phyloP scores from a whole-genome alignment of 2,888 invertebrate genomes.

The Julus scanicus region DNA sequence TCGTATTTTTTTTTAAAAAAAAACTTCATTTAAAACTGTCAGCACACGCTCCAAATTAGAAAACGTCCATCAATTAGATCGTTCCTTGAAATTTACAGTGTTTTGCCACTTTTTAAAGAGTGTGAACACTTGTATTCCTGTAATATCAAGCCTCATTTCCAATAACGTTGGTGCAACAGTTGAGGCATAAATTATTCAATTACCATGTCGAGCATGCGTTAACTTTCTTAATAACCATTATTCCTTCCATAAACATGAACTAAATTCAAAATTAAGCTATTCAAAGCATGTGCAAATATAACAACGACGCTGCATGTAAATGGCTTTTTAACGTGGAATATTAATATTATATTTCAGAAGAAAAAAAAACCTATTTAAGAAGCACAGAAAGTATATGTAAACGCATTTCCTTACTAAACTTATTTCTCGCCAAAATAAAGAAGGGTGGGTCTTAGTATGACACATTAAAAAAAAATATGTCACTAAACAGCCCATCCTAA shows the following conservation, averaged over 20 bases:
- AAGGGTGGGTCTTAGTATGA: no score
- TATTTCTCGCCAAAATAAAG: no score
- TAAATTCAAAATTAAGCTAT: not conserved
- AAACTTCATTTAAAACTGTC: not conserved
- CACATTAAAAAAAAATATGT: no score
- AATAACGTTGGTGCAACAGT: not conserved
- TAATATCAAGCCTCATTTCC: not conserved
- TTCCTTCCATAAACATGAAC: not conserved
- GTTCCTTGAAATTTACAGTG: not conserved
- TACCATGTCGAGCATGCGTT: not conserved
- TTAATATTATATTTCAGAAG: no score
- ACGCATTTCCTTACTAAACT: no score
- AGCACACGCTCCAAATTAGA: conserved; percentile 4
- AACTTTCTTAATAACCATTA: not conserved
- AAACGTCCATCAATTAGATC: conserved; percentile 14
- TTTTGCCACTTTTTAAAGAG: not conserved
- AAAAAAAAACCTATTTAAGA: no score
- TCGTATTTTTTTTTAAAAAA: not conserved
- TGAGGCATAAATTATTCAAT: not conserved
- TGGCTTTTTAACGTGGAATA: not conserved
- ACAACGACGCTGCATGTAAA: not conserved
- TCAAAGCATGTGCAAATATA: not conserved
- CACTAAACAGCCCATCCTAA: no score
- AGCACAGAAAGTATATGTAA: no score
- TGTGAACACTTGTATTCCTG: not conserved